These are phyloP conservation scores for Catamblyrhynchus diadema DNA, from an alignment of 2,797 vertebrate species.

Conservation along the genomic window DNA sequence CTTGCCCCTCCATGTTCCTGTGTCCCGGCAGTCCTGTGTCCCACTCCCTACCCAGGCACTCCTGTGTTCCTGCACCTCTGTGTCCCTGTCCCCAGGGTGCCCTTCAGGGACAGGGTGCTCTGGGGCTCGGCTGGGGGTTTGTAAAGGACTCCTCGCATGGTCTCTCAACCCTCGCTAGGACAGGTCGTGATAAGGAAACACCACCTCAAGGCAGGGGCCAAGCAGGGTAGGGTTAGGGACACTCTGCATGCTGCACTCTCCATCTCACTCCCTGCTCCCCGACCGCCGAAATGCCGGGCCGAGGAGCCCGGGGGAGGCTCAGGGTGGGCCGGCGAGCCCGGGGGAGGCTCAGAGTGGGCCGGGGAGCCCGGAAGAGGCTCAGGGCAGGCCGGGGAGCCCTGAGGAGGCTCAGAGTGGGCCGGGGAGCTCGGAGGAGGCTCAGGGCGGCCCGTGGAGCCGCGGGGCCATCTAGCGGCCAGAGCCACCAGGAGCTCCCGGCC, in stretches of 20 bases:
- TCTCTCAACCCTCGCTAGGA: neutral
- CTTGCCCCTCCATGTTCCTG: neutral
- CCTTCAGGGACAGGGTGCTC: neutral
- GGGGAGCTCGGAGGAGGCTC: neutral
- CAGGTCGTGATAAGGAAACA: neutral
- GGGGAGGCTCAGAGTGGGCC: neutral
- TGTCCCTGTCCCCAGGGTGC: neutral
- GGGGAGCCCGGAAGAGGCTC: neutral
- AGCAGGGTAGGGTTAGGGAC: neutral
- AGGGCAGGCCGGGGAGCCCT: neutral
- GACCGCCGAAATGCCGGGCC: neutral
- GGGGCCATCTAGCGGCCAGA: neutral
- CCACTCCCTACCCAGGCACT: too few species aligned
- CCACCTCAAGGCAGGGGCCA: neutral
- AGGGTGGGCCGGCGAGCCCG: neutral
- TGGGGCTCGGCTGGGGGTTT: neutral
- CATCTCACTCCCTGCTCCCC: too few species aligned
- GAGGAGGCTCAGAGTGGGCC: neutral
- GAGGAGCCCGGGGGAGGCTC: too few species aligned
- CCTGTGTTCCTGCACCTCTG: too few species aligned
- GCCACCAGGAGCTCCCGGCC: neutral
- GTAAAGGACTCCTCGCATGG: neutral
- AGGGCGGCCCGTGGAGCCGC: neutral
- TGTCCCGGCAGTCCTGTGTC: neutral
- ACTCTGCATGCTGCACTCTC: too few species aligned